Evolutionary conservation across 2,888 invertebrate genomes (phyloP).

Genomic region (Aporophyla nigra): DNA sequence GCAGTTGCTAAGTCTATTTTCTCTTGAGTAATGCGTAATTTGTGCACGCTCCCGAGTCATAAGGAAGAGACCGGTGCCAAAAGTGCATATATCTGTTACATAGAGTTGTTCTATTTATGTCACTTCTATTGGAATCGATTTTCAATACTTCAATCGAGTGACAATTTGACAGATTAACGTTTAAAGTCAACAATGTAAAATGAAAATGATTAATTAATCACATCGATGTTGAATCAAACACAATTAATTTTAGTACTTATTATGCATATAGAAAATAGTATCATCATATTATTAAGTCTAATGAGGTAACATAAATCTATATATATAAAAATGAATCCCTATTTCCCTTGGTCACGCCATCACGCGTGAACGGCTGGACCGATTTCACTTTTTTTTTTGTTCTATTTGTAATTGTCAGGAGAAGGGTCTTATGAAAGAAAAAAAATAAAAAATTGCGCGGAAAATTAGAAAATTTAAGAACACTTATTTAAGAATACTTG

Average conservation of each 20-base stretch:
- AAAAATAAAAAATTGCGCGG: too few relatives aligned
- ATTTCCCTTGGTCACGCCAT: too few relatives aligned
- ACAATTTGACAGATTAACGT: constrained; percentile 48
- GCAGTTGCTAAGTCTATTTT: constrained; percentile 40
- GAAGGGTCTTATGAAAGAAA: too few relatives aligned
- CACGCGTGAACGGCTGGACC: too few relatives aligned
- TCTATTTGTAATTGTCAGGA: too few relatives aligned
- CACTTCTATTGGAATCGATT: constrained; percentile 27
- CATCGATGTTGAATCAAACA: not conserved
- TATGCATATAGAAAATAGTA: not conserved
- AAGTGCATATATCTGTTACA: constrained; percentile 71
- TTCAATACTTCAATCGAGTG: constrained; percentile 48
- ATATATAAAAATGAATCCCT: too few relatives aligned
- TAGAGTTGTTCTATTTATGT: constrained; percentile 59
- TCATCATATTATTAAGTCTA: not conserved
- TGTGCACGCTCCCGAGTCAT: constrained; percentile 68
- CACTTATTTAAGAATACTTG: too few relatives aligned
- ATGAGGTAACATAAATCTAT: too few relatives aligned
- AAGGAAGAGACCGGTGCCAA: constrained; percentile 75
- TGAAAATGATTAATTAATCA: constrained; percentile 26
- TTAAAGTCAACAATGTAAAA: constrained; percentile 30
- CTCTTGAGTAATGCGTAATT: constrained; percentile 51
- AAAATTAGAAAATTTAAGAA: too few relatives aligned
- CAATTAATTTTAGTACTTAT: not conserved
- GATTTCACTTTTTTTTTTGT: too few relatives aligned